Evolutionary conservation across 1,140 invertebrate species (phyloP).

Genomic region (Maniola jurtina): DNA sequence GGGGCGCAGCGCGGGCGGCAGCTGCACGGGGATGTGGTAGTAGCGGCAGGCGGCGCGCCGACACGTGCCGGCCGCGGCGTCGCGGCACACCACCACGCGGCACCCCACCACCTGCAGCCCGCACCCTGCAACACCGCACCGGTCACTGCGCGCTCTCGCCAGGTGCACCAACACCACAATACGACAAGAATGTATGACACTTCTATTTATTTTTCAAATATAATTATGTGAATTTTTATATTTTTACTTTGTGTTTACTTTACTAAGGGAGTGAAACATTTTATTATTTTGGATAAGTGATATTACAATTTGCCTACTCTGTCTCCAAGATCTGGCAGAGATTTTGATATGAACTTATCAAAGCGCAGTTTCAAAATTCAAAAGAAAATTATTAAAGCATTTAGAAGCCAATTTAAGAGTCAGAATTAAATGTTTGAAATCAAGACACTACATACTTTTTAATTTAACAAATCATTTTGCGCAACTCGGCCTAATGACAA

Average conservation of each 20-base stretch:
- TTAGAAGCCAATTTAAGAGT: background rate
- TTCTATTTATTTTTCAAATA: background rate
- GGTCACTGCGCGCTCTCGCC: background rate
- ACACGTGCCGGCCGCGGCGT: slow-evolving; percentile 94
- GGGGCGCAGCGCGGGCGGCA: slow-evolving; percentile 84
- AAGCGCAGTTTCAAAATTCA: background rate
- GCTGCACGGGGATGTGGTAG: slow-evolving; percentile 93
- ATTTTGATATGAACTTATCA: background rate
- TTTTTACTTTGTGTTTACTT: background rate
- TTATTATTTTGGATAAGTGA: background rate
- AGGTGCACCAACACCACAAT: background rate
- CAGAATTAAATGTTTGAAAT: no score
- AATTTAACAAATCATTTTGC: background rate
- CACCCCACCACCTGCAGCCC: slow-evolving; percentile 95
- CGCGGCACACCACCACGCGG: slow-evolving; percentile 95
- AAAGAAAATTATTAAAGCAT: background rate
- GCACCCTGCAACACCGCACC: slow-evolving; percentile 83
- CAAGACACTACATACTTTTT: no score
- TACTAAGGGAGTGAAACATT: background rate
- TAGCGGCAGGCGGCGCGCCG: slow-evolving; percentile 94
- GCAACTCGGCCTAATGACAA: background rate
- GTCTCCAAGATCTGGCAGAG: background rate
- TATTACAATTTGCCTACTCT: background rate
- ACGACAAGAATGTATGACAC: slow-evolving; percentile 10
- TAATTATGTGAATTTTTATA: background rate